Evolutionary conservation across 2,797 vertebrate species (phyloP).

Genomic region (Melanotaenia parkinsoni): DNA sequence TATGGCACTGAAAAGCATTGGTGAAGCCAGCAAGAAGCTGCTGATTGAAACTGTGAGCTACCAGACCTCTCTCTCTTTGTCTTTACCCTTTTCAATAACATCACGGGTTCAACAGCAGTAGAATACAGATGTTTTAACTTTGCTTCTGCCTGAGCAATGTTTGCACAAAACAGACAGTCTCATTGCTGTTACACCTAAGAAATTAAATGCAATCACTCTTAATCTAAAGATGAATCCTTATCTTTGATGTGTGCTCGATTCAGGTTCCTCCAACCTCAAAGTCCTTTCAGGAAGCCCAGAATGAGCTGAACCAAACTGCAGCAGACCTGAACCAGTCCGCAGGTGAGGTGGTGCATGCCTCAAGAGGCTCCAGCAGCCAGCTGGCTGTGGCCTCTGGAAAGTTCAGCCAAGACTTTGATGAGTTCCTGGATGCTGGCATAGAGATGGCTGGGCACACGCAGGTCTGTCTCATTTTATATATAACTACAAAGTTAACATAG

Average conservation of each 20-base stretch:
- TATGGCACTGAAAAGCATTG: slow-evolving; percentile 96
- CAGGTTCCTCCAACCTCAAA: slow-evolving; percentile 92
- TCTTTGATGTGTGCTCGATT: neutral
- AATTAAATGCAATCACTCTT: neutral
- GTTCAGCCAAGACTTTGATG: slow-evolving; percentile 97
- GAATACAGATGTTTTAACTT: neutral
- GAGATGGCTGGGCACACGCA: slow-evolving; percentile 99
- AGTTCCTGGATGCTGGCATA: slow-evolving; percentile 99
- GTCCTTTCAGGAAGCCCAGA: slow-evolving; percentile 97
- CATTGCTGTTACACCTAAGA: neutral
- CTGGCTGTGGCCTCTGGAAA: slow-evolving; percentile 95
- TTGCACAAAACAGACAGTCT: neutral
- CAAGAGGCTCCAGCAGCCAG: slow-evolving; percentile 92
- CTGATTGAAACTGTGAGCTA: slow-evolving; percentile 92
- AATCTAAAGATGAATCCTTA: neutral
- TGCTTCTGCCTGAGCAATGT: neutral
- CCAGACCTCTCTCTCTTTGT: neutral
- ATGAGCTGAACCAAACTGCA: slow-evolving; percentile 94
- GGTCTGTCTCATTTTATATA: slow-evolving; percentile 69
- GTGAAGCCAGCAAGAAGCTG: slow-evolving; percentile 98
- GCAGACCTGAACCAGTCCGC: slow-evolving; percentile 97
- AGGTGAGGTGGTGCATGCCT: slow-evolving; percentile 95
- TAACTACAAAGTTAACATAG: neutral
- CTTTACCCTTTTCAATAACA: neutral
- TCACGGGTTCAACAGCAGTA: neutral